These are phyloP conservation scores for Trididemnum nubilum DNA, from an alignment of 23 tunicate genomes.

Conservation along the genomic window DNA sequence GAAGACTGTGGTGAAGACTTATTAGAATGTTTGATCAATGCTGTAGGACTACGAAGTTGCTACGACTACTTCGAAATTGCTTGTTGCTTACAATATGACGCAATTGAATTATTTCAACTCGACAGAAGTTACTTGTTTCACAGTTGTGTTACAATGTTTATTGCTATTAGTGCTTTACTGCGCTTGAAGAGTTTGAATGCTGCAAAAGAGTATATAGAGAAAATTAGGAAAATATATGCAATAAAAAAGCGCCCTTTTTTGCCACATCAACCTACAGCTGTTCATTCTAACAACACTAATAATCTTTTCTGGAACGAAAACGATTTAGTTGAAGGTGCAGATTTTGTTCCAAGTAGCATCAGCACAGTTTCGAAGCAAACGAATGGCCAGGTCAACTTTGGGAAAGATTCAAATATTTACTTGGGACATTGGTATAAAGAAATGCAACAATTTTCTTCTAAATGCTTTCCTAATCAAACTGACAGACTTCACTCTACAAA, in stretches of 20 bases:
- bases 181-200: neutral
- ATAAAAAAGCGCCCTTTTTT: neutral
- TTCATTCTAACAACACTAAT: too few species aligned
- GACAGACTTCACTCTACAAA: too few species aligned
- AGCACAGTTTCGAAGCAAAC: too few species aligned
- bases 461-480: too few species aligned
- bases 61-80: neutral
- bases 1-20: neutral
- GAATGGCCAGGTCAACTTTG: too few species aligned
- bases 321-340: too few species aligned
- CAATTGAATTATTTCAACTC: neutral
- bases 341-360: too few species aligned
- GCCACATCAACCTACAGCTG: neutral
- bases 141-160: neutral
- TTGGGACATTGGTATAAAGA: too few species aligned
- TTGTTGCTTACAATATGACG: neutral
- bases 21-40: neutral
- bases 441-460: too few species aligned
- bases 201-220: neutral
- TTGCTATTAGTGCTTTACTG: neutral
- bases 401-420: too few species aligned
- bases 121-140: neutral
- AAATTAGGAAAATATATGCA: too few species aligned
- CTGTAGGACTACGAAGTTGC: neutral
- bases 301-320: too few species aligned